Percentiles rank a stretch among this genome's conserved stretches.
phyloP scores from a whole-genome alignment of 1,140 invertebrate genomes.

The Antheraea mylitta region DNA sequence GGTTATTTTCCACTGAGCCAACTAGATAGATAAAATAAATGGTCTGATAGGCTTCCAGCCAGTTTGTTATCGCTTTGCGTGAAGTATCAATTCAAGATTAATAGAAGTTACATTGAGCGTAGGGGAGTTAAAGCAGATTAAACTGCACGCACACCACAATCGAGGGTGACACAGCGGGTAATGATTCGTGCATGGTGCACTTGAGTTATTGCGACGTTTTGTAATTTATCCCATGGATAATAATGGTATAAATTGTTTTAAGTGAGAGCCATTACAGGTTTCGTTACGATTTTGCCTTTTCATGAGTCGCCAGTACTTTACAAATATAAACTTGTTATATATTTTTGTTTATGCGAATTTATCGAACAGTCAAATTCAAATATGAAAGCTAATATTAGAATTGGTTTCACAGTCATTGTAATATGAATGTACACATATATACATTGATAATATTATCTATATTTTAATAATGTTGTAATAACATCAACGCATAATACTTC shows the following conservation, averaged over 20 bases:
- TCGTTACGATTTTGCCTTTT: slow-evolving; percentile 45
- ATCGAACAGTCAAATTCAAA: no score
- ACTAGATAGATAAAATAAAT: slow-evolving; percentile 6
- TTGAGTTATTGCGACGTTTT: slow-evolving; percentile 71
- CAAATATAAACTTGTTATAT: no score
- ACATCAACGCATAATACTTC: no score
- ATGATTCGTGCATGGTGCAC: slow-evolving; percentile 74
- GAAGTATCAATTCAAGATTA: slow-evolving; percentile 43
- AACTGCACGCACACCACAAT: slow-evolving; percentile 38
- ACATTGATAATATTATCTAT: no score
- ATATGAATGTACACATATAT: no score
- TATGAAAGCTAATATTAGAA: not conserved
- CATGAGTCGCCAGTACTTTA: no score
- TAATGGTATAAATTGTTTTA: slow-evolving; percentile 71
- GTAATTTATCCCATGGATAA: slow-evolving; percentile 72
- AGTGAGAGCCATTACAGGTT: slow-evolving; percentile 58
- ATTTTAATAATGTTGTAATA: no score
- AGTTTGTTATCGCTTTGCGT: slow-evolving; percentile 2
- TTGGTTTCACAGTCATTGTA: no score
- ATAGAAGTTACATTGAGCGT: slow-evolving; percentile 56
- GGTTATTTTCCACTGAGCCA: not conserved
- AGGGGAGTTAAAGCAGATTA: slow-evolving; percentile 68
- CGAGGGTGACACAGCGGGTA: slow-evolving; percentile 63
- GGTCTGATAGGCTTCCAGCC: not conserved
- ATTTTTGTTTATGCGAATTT: no score